These are phyloP conservation scores for Thymallus thymallus DNA, from an alignment of 2,113 vertebrate species.

Conservation along the genomic window DNA sequence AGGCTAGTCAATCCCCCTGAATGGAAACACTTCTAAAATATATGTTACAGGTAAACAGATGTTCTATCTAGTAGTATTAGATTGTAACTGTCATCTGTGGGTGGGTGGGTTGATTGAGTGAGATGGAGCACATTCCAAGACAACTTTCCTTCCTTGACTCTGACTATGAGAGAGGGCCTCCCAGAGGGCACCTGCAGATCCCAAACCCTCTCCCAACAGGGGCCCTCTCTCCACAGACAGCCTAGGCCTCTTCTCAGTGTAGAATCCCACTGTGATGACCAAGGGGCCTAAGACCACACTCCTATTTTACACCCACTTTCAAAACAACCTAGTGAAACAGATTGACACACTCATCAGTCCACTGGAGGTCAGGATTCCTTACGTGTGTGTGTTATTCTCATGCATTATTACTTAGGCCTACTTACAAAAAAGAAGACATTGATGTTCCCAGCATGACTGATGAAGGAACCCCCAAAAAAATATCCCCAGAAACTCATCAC, in stretches of 20 bases:
- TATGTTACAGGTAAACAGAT: not conserved
- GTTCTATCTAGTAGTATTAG: not conserved
- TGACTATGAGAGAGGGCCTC: constrained; percentile 28
- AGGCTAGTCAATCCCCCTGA: not conserved
- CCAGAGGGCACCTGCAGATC: constrained; percentile 37
- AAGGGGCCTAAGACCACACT: constrained; percentile 13
- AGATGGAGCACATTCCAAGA: not conserved
- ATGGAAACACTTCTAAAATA: not conserved
- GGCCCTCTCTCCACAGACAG: constrained; percentile 49
- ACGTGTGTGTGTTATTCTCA: not conserved
- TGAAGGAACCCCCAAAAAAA: not conserved
- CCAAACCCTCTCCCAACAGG: constrained; percentile 13
- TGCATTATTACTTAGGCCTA: too few relatives aligned
- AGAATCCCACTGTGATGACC: constrained; percentile 10
- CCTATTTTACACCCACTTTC: constrained; percentile 15
- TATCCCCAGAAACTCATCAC: not conserved
- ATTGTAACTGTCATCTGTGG: constrained; percentile 28
- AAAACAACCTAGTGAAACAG: constrained; percentile 19
- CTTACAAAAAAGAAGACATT: not conserved
- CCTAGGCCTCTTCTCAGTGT: constrained; percentile 25
- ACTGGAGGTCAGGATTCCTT: constrained; percentile 21
- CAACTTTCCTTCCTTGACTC: not conserved
- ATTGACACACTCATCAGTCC: constrained; percentile 26
- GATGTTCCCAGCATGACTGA: constrained; percentile 2
- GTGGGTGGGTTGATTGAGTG: constrained; percentile 24